A percentile compares a stretch with the other conserved stretches of the same genome.
phyloP scores from a whole-genome alignment of 2,888 invertebrate genomes.

The Dryomyza anilis region DNA sequence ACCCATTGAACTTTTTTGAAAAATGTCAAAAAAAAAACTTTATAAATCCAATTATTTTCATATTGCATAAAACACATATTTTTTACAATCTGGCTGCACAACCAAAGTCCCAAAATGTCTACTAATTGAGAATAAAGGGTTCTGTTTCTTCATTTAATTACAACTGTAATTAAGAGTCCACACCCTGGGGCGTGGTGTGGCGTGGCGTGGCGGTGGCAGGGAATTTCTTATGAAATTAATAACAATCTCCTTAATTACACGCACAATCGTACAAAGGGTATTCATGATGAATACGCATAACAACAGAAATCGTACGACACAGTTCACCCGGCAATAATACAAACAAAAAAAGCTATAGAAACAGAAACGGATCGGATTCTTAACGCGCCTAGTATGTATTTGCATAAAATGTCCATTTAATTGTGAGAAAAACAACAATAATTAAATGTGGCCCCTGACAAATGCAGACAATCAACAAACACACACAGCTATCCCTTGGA shows the following conservation, averaged over 20 bases:
- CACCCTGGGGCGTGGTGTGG: too few species aligned
- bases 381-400: too few species aligned
- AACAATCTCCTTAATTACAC: conserved; percentile 5
- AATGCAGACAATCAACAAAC: neutral
- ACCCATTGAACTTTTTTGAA: too few species aligned
- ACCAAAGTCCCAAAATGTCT: neutral
- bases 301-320: neutral
- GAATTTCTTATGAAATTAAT: conserved; percentile 1
- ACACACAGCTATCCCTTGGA: neutral
- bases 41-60: too few species aligned
- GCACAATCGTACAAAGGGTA: neutral
- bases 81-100: too few species aligned
- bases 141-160: neutral
- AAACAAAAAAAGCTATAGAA: neutral
- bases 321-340: neutral
- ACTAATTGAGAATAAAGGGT: neutral
- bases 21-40: too few species aligned
- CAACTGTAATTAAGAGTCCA: too few species aligned
- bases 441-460: neutral
- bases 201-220: too few species aligned
- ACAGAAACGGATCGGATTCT: too few species aligned
- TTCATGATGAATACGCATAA: neutral
- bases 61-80: too few species aligned
- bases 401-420: conserved; percentile 11
- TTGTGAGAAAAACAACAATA: conserved; percentile 8